Conservation (phyloP, 37 sponge, comb jelly and placozoan species). For the Theonella swinhoei region DNA sequence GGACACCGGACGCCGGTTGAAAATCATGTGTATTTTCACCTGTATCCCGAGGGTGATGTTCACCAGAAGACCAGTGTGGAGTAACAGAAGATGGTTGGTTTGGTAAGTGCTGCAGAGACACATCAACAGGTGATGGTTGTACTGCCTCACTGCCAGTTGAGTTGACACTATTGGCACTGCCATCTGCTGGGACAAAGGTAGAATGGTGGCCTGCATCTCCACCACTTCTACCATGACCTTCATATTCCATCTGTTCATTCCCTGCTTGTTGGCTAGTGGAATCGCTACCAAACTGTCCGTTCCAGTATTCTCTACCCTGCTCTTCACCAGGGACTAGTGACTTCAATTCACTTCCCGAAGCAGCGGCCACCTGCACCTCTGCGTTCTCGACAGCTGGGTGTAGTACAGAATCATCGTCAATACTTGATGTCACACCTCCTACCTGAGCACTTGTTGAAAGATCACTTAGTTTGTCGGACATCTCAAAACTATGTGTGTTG, state of each 20-base stretch:
- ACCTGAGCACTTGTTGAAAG: not conserved
- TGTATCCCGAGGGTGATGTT: no score
- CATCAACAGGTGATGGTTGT: not conserved
- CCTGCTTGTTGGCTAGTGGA: no score
- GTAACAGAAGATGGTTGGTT: no score
- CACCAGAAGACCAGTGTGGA: not conserved
- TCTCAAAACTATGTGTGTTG: not conserved
- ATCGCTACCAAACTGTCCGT: no score
- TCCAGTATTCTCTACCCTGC: not conserved
- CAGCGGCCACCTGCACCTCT: not conserved
- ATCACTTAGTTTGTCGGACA: not conserved
- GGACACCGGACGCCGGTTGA: not conserved
- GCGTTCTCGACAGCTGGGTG: not conserved
- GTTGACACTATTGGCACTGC: not conserved
- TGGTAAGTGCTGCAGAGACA: no score
- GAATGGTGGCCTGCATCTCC: no score
- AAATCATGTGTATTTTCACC: no score
- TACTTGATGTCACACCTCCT: not conserved
- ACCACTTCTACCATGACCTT: not conserved
- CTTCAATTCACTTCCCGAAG: not conserved
- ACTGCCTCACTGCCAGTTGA: not conserved
- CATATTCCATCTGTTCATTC: not conserved
- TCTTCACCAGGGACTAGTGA: not conserved
- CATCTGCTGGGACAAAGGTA: not conserved
- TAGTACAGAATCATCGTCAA: not conserved